Conservation (phyloP, 1,140 invertebrate species). For the Diachasma alloeum region DNA sequence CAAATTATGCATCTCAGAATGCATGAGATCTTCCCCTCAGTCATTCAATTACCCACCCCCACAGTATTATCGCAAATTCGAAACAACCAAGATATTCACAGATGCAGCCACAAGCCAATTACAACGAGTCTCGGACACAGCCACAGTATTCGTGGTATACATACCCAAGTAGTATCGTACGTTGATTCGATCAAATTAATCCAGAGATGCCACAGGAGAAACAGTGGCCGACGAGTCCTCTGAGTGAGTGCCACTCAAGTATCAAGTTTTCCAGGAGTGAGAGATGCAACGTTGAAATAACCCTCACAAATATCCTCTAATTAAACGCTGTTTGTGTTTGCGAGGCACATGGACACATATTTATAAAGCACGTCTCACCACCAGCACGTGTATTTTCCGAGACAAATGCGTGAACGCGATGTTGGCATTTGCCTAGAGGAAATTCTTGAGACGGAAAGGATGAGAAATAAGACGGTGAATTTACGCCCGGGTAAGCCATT, state of each 20-base stretch:
- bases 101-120: not conserved
- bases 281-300: slow-evolving; percentile 43
- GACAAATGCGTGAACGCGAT: slow-evolving; percentile 14
- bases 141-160: not conserved
- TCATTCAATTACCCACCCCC: not conserved
- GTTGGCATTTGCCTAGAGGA: slow-evolving; percentile 6
- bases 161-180: slow-evolving; percentile 20
- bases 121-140: not conserved
- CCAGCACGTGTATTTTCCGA: slow-evolving; percentile 3
- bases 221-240: not conserved
- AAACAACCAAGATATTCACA: not conserved
- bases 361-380: not conserved
- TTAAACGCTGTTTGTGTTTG: slow-evolving; percentile 42
- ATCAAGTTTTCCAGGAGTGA: not conserved
- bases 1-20: not conserved
- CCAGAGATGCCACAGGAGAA: slow-evolving; percentile 14
- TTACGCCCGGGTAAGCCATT: not conserved
- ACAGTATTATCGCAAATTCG: not conserved
- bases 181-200: slow-evolving; percentile 48
- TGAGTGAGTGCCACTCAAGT: slow-evolving; percentile 17
- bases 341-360: not conserved
- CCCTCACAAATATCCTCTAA: slow-evolving; percentile 50
- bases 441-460: not conserved
- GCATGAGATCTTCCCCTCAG: not conserved
- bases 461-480: slow-evolving; percentile 5